Percentiles rank a stretch among this genome's conserved stretches.
Evolutionary conservation across 2,888 invertebrate species (phyloP).

Genomic region (Aphidoletes aphidimyza): DNA sequence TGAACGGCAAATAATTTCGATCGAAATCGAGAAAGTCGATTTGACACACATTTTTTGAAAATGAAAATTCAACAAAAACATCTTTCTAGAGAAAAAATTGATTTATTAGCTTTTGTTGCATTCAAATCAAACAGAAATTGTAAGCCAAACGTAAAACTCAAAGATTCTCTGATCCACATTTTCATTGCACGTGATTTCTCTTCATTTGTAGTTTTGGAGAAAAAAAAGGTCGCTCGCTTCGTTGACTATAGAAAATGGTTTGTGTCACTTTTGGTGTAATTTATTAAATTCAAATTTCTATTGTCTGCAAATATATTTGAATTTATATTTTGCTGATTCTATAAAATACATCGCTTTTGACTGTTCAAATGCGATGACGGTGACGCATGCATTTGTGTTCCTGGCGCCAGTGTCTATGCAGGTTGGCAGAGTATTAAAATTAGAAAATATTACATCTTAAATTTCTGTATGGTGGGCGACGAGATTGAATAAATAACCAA

Average conservation of each 20-base stretch:
- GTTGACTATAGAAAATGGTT: not conserved
- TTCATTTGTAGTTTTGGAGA: too few species aligned
- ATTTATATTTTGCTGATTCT: not conserved
- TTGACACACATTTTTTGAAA: too few species aligned
- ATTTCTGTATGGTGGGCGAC: not conserved
- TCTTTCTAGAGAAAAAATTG: not conserved
- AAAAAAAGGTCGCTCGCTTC: not conserved
- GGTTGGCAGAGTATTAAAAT: slow-evolving; percentile 43
- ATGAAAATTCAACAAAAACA: not conserved
- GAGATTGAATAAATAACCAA: slow-evolving; percentile 45
- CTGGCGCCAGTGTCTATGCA: slow-evolving; percentile 37
- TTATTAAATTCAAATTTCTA: slow-evolving; percentile 24
- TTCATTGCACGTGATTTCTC: not conserved
- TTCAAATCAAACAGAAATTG: not conserved
- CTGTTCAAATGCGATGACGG: not conserved
- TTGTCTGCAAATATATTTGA: slow-evolving; percentile 20
- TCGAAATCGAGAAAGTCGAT: not conserved
- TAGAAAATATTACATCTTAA: slow-evolving; percentile 42
- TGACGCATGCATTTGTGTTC: slow-evolving; percentile 5
- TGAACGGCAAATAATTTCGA: not conserved
- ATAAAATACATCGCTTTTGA: not conserved
- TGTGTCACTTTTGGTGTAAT: not conserved
- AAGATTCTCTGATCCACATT: not conserved
- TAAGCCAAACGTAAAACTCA: not conserved
- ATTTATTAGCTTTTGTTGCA: not conserved